A percentile compares a stretch with the other conserved stretches of the same genome.
Evolutionary conservation across 2,113 vertebrate species (phyloP).

Genomic region (Tringa solitaria): DNA sequence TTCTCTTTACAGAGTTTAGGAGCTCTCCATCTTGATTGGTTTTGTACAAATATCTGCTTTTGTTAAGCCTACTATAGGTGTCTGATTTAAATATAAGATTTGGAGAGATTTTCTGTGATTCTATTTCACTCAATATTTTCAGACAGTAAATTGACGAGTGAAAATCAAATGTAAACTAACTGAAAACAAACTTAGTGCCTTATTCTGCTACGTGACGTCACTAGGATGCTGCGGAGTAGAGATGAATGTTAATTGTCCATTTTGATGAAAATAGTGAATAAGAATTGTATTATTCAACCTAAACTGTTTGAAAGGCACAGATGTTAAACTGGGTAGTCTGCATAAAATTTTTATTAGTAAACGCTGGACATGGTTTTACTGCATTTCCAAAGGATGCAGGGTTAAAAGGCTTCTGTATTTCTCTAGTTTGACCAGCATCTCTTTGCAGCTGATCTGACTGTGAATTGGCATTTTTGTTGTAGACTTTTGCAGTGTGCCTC

Average conservation of each 20-base stretch:
- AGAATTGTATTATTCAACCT: neutral
- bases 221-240: neutral
- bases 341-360: neutral
- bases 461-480: neutral
- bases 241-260: neutral
- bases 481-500: neutral
- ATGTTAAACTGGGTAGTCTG: neutral
- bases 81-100: neutral
- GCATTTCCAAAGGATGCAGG: neutral
- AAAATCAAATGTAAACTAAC: neutral
- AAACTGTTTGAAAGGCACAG: neutral
- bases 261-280: neutral
- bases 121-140: neutral
- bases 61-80: neutral
- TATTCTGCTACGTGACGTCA: neutral
- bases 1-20: neutral
- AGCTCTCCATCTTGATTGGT: neutral
- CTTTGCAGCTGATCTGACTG: neutral
- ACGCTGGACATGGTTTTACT: neutral
- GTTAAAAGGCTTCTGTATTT: neutral
- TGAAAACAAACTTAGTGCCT: neutral
- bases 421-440: neutral
- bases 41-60: neutral
- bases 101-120: neutral
- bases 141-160: neutral